Conservation (phyloP, 2,797 vertebrate species). For the Botia kubotai region DNA sequence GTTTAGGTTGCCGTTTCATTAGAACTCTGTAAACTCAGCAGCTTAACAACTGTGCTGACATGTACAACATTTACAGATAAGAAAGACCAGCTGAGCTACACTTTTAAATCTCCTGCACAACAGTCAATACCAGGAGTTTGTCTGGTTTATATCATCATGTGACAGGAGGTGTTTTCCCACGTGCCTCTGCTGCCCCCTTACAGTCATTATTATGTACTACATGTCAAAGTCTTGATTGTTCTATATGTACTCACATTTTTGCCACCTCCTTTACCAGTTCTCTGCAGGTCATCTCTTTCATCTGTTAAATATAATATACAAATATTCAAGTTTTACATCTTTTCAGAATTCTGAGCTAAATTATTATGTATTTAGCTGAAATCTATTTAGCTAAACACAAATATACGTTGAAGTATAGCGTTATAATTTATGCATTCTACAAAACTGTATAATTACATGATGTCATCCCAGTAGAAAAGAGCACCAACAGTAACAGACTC, state of each 20-base stretch:
- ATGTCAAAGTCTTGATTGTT: not conserved
- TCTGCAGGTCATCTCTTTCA: conserved; percentile 97
- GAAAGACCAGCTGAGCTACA: conserved; percentile 10
- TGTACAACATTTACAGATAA: not conserved
- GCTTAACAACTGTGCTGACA: not conserved
- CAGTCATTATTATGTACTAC: not conserved
- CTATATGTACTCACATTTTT: conserved; percentile 89
- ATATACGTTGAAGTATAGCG: not conserved
- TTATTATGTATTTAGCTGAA: not conserved
- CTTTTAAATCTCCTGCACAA: conserved; percentile 4
- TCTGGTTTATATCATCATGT: conserved; percentile 6
- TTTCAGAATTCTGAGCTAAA: no score
- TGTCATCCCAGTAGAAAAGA: not conserved
- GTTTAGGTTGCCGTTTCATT: not conserved
- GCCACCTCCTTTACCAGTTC: conserved; percentile 98
- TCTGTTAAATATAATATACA: conserved; percentile 72
- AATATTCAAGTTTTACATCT: no score
- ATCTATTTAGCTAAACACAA: not conserved
- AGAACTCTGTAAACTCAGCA: conserved; percentile 11
- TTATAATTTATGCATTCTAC: not conserved
- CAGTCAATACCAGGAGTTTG: not conserved
- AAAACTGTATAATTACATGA: not conserved
- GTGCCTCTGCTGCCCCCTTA: not conserved
- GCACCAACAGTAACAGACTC: not conserved
- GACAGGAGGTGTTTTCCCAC: not conserved